Base-by-base conservation (phyloP, 2,888 invertebrate genomes). In the Calameuta pallipes region DNA sequence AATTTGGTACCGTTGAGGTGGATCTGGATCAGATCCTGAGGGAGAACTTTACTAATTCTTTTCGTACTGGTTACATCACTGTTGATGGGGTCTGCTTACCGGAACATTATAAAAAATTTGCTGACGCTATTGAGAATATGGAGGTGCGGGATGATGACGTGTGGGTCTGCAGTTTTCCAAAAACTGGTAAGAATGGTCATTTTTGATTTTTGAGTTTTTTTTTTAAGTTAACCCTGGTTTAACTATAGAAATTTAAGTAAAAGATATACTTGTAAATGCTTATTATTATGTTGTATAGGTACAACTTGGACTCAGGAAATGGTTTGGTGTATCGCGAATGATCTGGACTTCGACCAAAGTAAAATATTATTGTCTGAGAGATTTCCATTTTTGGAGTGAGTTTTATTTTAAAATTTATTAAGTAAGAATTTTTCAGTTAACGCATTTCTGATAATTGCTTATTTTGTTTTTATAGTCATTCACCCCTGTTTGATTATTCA, bases 261-360 rank as follows among this genome's bases (percentile, higher is more conserved):
- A 33, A 70, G 31, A 76, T 35, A 34, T 70, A 69, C 33, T 69
- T 78, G 35, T 69, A n/a, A 73, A 78, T 76, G 31, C 30, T 36
- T 36, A 34, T 69, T 37, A 30, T 33, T 79, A 34, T 31, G 69
- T 78, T 70, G 90, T 89, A 71, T 86, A 95, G 95, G 95, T 6
- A 96, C 96, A 34, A 96, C 96, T 31, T 96, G 96, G 96, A 93
- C 95, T 0, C 96, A 96, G 89, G 96, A 96, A 92, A 93, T 96
- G 92, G 94, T 95, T 0, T 96, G 95, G 94, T 92, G 95, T 79
- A 92, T 96, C 71, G 92, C 93, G 79, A 94, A 94, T 80, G 92
- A 94, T 82, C 89, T 95, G 75, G 93, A 96, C 89, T 94, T 93
- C 81, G 92, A 93, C 78, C 91, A 91, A 34, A 95, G 95, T 0